Evolutionary conservation across 1,140 invertebrate genomes (phyloP), one percentile per base, ranked within the genome.

Genomic region (Tetranychus urticae): DNA sequence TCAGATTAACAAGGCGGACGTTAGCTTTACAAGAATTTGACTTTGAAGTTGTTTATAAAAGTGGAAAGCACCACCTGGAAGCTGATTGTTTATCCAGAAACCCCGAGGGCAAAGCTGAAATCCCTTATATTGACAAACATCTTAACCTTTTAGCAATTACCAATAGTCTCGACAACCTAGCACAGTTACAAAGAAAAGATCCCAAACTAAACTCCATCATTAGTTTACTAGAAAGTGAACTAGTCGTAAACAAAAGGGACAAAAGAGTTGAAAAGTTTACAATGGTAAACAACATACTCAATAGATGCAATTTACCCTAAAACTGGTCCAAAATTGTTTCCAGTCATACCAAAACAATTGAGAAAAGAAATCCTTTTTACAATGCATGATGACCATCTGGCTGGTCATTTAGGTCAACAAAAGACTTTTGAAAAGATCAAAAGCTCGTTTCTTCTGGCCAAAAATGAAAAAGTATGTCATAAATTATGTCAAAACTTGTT

Each of bases 1-100:
- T 71, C 70, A 55, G 75, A 56, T 61, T 69, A 34, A 57, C 48
- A 10, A 48, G 65, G 13, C 69, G 68, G 67, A 54, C 64, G 8
- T 35, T 66, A 3, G 52, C 61, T 50, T 45, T 69, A 12, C 54
- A 65, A 48, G 57, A 66, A 42, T 67, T 55, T 58, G 61, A 66
- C 8, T 67, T 62, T 33, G 56, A 61, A 42, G 61, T 68, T 62
- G n/a, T 55, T 1, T 65, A 65, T 23, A 62, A 61, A 47, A 56
- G 54, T n/a, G 62, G 62, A 0, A 36, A 60, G 23, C 59, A 56
- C 42, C 59, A 63, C 50, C 31, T 12, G 13, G 58, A 65, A 23
- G 58, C 35, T 3, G 60, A 65, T 50, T 48, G 56, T 7, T 37
- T 65, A n/a, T 63, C 59, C 35, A 31, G 60, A 23, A 23, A 52